Evolutionary conservation across 2,113 vertebrate genomes (phyloP).

Genomic region (Suricata suricatta): DNA sequence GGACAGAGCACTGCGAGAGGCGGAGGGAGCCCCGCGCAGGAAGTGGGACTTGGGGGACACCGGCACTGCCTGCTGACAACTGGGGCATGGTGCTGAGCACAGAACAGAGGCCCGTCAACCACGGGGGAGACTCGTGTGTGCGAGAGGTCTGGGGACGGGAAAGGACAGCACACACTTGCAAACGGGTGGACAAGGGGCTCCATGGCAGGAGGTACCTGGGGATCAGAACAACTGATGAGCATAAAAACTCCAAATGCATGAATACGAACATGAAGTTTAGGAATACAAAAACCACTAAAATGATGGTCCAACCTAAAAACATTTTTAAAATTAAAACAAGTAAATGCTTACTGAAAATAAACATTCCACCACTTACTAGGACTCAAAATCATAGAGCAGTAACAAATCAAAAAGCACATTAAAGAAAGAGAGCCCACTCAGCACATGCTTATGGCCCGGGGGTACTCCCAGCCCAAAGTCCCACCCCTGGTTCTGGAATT

Average conservation of each 20-base stretch:
- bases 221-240: background rate
- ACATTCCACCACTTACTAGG: background rate
- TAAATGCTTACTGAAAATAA: background rate
- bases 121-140: background rate
- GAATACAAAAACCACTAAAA: background rate
- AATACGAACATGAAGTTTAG: background rate
- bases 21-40: background rate
- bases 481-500: background rate
- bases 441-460: background rate
- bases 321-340: background rate
- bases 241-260: background rate
- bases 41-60: background rate
- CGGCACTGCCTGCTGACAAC: background rate
- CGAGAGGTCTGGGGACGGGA: background rate
- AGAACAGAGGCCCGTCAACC: background rate
- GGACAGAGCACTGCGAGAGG: background rate
- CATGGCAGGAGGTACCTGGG: too few relatives aligned
- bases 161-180: background rate
- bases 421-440: background rate
- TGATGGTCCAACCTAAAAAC: background rate
- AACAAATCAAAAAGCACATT: background rate
- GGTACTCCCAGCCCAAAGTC: background rate
- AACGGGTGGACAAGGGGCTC: background rate
- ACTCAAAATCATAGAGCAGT: constrained; percentile 1
- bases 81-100: background rate